Evolutionary conservation across 2,888 invertebrate species (phyloP).

Genomic region (Anthophora plumipes): DNA sequence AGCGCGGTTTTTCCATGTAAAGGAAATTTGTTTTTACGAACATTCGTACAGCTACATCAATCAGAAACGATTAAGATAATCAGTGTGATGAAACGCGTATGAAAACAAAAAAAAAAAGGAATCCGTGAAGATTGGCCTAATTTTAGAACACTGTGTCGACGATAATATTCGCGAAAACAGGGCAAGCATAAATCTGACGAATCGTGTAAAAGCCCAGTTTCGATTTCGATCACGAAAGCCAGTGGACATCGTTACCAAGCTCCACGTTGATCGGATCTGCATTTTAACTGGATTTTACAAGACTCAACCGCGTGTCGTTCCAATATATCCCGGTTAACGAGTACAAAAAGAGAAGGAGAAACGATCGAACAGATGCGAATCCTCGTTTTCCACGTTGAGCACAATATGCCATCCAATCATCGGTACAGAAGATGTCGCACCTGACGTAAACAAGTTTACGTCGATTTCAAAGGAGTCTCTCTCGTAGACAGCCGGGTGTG

Average conservation of each 20-base stretch:
- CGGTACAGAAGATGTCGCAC: constrained; percentile 63
- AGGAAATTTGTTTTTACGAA: not conserved
- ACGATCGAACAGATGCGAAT: constrained; percentile 36
- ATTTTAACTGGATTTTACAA: constrained; percentile 76
- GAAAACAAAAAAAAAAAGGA: too few species aligned
- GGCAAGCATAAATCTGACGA: constrained; percentile 14
- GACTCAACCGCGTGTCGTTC: constrained; percentile 40
- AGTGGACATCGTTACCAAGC: constrained; percentile 42
- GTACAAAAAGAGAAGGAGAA: constrained; percentile 7
- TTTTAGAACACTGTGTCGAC: too few species aligned
- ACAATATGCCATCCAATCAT: constrained; percentile 75
- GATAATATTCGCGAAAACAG: not conserved
- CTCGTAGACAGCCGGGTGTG: constrained; percentile 14
- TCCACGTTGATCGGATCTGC: constrained; percentile 71
- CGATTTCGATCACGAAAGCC: constrained; percentile 35
- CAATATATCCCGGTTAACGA: constrained; percentile 29
- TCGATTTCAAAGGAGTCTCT: constrained; percentile 59
- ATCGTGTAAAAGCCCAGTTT: constrained; percentile 22
- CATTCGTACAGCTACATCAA: too few species aligned
- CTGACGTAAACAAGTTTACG: constrained; percentile 72
- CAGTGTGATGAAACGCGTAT: too few species aligned
- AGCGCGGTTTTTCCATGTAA: too few species aligned
- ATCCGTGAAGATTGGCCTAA: too few species aligned
- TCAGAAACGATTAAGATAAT: too few species aligned
- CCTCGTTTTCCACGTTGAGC: constrained; percentile 39